phyloP scores from a whole-genome alignment of 30 jellyfish, hydroid and myxozoan species.

The Hydractinia symbiolongicarpus region DNA sequence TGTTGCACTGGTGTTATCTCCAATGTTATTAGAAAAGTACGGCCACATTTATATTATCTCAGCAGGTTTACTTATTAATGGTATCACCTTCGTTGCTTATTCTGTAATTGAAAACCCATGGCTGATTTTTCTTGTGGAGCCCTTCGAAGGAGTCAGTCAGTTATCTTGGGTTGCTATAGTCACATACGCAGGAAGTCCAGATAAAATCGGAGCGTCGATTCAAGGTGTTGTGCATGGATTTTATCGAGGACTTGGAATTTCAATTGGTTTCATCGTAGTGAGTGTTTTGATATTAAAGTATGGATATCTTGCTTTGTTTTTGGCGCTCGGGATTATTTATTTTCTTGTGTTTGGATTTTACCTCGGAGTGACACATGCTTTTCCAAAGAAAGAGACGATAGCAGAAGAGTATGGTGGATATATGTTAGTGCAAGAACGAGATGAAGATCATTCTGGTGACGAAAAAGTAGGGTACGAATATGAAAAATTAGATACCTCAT shows the following conservation, averaged over 20 bases:
- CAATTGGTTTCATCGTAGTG: slow-evolving; percentile 65
- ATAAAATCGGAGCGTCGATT: slow-evolving; percentile 74
- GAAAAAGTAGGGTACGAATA: neutral
- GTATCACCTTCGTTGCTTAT: slow-evolving; percentile 44
- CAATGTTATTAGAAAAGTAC: slow-evolving; percentile 30
- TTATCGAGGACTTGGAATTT: slow-evolving; percentile 71
- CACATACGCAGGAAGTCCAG: slow-evolving; percentile 87
- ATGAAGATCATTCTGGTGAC: slow-evolving; percentile 1
- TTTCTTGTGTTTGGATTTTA: slow-evolving; percentile 57
- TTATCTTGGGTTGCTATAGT: slow-evolving; percentile 46
- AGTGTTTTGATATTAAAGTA: slow-evolving; percentile 39
- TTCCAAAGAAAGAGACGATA: slow-evolving; percentile 46
- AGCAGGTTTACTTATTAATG: slow-evolving; percentile 57
- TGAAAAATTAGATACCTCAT: slow-evolving; percentile 1
- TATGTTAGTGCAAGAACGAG: slow-evolving; percentile 13
- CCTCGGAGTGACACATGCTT: slow-evolving; percentile 43
- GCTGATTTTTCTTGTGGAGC: slow-evolving; percentile 64
- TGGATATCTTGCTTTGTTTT: slow-evolving; percentile 61
- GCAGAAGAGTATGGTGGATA: slow-evolving; percentile 47
- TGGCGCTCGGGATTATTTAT: slow-evolving; percentile 45
- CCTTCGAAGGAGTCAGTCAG: slow-evolving; percentile 60
- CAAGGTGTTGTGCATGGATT: slow-evolving; percentile 78
- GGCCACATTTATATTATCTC: slow-evolving; percentile 39
- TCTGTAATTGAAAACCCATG: slow-evolving; percentile 49
- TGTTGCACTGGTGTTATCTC: slow-evolving; percentile 48